Percentiles rank a stretch among this genome's conserved stretches.
Evolutionary conservation across 1,140 invertebrate species (phyloP).

Genomic region (Cyclina sinensis): DNA sequence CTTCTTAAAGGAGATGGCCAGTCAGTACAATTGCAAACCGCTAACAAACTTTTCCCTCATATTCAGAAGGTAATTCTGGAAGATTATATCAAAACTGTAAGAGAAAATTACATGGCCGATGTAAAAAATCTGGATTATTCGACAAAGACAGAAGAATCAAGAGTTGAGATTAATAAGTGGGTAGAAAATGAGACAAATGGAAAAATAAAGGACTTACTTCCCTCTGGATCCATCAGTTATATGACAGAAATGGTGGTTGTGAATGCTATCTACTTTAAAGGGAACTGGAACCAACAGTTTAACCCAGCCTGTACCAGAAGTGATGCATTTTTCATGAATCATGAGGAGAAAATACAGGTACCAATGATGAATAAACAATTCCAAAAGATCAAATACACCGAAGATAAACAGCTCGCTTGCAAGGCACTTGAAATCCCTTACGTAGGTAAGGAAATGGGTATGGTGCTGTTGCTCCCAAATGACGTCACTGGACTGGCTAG

Average conservation of each 20-base stretch:
- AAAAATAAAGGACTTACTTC: conserved; percentile 80
- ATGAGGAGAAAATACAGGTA: no score
- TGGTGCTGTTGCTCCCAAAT: no score
- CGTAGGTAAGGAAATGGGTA: no score
- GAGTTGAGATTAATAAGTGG: background rate
- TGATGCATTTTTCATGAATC: conserved; percentile 46
- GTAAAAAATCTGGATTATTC: background rate
- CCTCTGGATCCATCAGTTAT: conserved; percentile 84
- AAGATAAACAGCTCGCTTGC: no score
- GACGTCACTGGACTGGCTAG: no score
- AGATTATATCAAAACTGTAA: background rate
- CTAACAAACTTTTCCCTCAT: background rate
- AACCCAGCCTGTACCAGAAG: conserved; percentile 87
- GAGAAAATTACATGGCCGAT: background rate
- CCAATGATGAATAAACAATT: no score
- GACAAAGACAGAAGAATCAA: background rate
- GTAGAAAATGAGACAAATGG: background rate
- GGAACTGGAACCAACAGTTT: conserved; percentile 92
- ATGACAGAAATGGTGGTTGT: conserved; percentile 90
- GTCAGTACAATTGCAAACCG: background rate
- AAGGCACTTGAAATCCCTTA: no score
- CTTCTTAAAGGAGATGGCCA: background rate
- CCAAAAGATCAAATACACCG: no score
- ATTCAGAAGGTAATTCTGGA: background rate
- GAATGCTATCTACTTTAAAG: conserved; percentile 93